Evolutionary conservation across 1,140 invertebrate genomes (phyloP), one percentile per base, ranked within the genome.

Genomic region (Drosophila ambigua): DNA sequence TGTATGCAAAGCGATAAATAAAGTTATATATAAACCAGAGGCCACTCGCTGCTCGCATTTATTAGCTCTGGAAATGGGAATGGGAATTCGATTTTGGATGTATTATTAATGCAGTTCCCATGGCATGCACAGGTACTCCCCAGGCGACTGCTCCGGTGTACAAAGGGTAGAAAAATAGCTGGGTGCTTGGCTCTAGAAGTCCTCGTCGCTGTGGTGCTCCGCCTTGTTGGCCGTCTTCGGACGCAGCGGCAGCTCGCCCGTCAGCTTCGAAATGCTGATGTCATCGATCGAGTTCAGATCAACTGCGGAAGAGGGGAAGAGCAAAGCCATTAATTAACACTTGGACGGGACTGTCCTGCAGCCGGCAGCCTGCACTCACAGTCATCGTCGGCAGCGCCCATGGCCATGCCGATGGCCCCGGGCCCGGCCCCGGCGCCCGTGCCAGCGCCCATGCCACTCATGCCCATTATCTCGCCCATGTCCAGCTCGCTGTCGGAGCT

Each of bases 261-360:
- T 90, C 11, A 92, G 73, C 49, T 92, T 92, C 15, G 88, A 89
- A 60, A 92, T 89, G 73, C 90, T 90, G 3, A 92, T 90, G 55
- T 92, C 90, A 9, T 92, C 91, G 13, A 91, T 90, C 8, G 91
- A 91, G 48, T 90, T 90, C 11, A 91, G 71, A 62, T 90, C 91
- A 65, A 90, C 90, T 91, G 15, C 5, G 44, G 11, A 28, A 16
- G 1, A 49, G 23, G 23, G 20, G 20, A 2, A 20, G 20, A 20
- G 20, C 20, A 20, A 20, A 20, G 1, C 1, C 1, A 20, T 20
- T 20, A 20, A 20, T 20, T 20, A 20, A 1, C 20, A 20, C 20
- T 1, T 20, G 20, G 20, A 20, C 2, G 20, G 20, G 20, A 20
- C 2, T 20, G 20, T 20, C 20, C 20, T 20, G 20, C 20, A 20